Evolutionary conservation across 2,797 vertebrate species (phyloP).

Genomic region (Hoplostethus mediterraneus): DNA sequence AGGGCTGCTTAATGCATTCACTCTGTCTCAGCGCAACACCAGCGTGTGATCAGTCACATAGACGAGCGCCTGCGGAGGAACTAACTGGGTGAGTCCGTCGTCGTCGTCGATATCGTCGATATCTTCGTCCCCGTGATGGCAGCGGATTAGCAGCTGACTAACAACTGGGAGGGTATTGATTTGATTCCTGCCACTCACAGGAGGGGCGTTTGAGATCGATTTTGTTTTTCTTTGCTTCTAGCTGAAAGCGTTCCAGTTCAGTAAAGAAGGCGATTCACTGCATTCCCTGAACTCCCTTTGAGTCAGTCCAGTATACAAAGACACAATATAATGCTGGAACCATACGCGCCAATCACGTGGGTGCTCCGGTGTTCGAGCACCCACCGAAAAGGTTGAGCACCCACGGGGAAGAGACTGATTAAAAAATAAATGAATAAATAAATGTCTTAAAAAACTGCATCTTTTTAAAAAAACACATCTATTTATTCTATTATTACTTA

Average conservation of each 20-base stretch:
- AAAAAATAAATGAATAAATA: no score
- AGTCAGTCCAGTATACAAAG: slow-evolving; percentile 27
- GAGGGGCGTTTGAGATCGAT: background rate
- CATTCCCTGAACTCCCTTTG: slow-evolving; percentile 24
- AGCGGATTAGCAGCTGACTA: slow-evolving; percentile 16
- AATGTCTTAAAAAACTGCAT: no score
- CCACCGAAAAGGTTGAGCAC: no score
- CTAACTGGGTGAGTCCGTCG: slow-evolving; percentile 13
- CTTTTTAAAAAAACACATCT: no score
- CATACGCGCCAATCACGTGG: no score
- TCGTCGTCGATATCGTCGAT: slow-evolving; percentile 11
- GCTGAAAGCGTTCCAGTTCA: slow-evolving; percentile 22
- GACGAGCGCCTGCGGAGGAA: slow-evolving; percentile 13
- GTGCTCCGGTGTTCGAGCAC: no score
- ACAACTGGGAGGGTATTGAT: background rate
- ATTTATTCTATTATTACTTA: no score
- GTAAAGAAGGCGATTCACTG: slow-evolving; percentile 45
- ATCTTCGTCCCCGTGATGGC: slow-evolving; percentile 6
- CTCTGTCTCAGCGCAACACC: slow-evolving; percentile 39
- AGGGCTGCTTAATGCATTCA: slow-evolving; percentile 61
- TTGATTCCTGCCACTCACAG: slow-evolving; percentile 24
- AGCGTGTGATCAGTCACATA: slow-evolving; percentile 40
- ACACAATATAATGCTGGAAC: slow-evolving; percentile 12
- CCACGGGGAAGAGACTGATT: no score
- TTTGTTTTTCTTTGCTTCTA: slow-evolving; percentile 29